Evolutionary conservation across 2,797 vertebrate species (phyloP), one percentile per base, ranked within the genome.

Genomic region (Halcyon smyrnensis): DNA sequence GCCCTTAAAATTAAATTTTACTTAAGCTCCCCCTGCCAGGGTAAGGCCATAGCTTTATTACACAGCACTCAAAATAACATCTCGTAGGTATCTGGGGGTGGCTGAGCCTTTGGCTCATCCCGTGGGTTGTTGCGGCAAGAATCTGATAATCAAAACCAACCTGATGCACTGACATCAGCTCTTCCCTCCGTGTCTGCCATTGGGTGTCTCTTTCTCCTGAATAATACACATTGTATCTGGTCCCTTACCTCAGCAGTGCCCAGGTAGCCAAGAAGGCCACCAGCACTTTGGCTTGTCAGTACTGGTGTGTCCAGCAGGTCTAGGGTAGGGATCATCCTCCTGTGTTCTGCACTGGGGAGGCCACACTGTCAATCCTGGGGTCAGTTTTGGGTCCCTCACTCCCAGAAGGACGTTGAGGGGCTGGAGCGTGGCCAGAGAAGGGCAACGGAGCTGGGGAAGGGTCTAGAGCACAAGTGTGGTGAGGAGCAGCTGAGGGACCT

Each of bases 211-310:
- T 8, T 67, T 2, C 24, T 41, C 7, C 27, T 13, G 11, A 41
- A n/a, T 10, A n/a, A n/a, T 0, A 5, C 0, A 0, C 0, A 0
- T 4, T 63, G 41, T 11, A 32, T 50, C 41, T 60, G 5, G 9
- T 34, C 17, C 48, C 15, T 57, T 9, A 25, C 16, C 12, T 51
- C 27, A 53, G 27, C 14, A 15, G 25, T 28, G 51, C 25, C 27
- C 15, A 16, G 51, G 45, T 19, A 36, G 34, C 34, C 34, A 36
- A 36, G 34, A 36, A 36, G 34, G 34, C 34, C 34, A 36, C 34
- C 34, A 36, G 34, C 34, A 8, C 8, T 8, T 8, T 36, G 34
- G 34, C 34, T 36, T 36, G 34, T 36, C 34, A 8, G 34, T 8
- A 36, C 34, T 8, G 34, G 34, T 36, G 34, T 36, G 34, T 7